Evolutionary conservation across 2,797 vertebrate genomes (phyloP).

Genomic region (Darevskia mixta): DNA sequence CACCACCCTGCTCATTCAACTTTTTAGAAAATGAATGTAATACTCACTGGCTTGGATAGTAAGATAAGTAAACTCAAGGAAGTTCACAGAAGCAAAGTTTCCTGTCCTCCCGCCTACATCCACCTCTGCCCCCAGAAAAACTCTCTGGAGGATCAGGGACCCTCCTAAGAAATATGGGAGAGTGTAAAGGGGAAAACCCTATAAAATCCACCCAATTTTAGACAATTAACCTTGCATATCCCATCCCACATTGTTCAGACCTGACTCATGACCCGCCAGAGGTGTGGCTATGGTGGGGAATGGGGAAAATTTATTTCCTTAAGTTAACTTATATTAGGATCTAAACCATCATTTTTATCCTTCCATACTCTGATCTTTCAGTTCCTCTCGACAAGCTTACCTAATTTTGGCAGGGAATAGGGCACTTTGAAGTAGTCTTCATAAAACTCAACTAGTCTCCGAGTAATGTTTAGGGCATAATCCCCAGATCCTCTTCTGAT

Average conservation of each 20-base stretch:
- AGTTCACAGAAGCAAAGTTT: background rate
- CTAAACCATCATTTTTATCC: background rate
- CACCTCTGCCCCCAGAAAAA: background rate
- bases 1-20: constrained; percentile 5
- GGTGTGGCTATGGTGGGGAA: too few species aligned
- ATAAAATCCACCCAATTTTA: background rate
- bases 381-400: constrained; percentile 74
- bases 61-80: constrained; percentile 34
- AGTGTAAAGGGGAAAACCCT: background rate
- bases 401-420: constrained; percentile 93
- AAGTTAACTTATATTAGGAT: background rate
- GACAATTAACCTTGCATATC: background rate
- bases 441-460: constrained; percentile 92
- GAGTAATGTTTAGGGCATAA: constrained; percentile 93
- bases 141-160: background rate
- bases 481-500: constrained; percentile 91
- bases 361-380: background rate
- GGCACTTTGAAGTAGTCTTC: constrained; percentile 94
- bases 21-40: background rate
- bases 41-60: constrained; percentile 19
- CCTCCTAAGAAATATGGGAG: background rate
- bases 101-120: background rate
- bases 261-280: background rate
- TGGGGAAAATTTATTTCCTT: background rate
- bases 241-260: background rate